These are phyloP conservation scores for Nasua narica DNA, from an alignment of 2,797 vertebrate species.

Conservation along the genomic window DNA sequence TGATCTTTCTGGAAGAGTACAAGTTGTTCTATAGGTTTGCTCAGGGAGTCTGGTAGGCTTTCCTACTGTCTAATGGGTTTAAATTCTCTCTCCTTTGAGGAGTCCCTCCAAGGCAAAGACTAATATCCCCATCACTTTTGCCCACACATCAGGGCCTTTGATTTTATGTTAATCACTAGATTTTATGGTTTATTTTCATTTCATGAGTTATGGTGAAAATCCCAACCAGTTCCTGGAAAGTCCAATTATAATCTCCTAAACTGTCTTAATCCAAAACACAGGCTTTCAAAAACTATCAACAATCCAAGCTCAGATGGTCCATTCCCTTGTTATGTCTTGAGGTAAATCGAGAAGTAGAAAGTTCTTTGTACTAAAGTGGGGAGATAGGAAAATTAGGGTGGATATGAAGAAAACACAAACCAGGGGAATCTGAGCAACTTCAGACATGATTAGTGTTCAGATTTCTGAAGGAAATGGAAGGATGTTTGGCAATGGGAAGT, in stretches of 20 bases:
- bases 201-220: not conserved
- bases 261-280: not conserved
- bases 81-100: not conserved
- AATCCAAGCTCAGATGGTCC: not conserved
- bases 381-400: not conserved
- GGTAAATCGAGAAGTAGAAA: not conserved
- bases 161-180: not conserved
- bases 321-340: not conserved
- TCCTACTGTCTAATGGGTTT: not conserved
- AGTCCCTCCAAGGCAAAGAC: not conserved
- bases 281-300: not conserved
- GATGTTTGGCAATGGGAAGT: not conserved
- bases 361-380: not conserved
- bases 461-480: not conserved
- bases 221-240: not conserved
- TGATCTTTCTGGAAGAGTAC: not conserved
- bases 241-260: not conserved
- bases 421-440: not conserved
- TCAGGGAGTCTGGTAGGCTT: not conserved
- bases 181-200: not conserved
- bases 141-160: not conserved
- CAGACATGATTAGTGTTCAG: not conserved
- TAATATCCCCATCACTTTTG: not conserved
- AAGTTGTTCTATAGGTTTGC: not conserved
- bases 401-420: not conserved